phyloP scores from a whole-genome alignment of 35 echinoderm and acorn worm genomes.

The Lytechinus pictus region DNA sequence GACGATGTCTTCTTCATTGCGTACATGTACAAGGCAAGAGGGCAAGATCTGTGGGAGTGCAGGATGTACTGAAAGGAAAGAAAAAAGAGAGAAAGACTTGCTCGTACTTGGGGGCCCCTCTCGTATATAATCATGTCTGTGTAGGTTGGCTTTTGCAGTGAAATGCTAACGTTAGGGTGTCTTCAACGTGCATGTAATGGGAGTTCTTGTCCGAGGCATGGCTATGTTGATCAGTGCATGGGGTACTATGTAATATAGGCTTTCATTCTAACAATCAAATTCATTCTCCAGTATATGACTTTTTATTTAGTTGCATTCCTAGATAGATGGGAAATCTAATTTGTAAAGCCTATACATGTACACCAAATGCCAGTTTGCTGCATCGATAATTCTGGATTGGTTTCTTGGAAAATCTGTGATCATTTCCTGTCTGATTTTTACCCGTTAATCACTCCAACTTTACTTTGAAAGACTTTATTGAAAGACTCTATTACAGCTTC shows the following conservation, averaged over 20 bases:
- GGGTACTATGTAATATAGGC: background rate
- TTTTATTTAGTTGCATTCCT: background rate
- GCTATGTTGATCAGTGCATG: background rate
- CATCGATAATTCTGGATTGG: background rate
- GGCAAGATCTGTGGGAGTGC: background rate
- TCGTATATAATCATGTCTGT: slow-evolving; percentile 5
- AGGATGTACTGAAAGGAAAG: background rate
- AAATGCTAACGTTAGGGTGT: background rate
- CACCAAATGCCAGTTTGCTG: background rate
- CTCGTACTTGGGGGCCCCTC: background rate
- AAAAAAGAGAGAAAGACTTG: background rate
- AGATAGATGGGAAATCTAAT: background rate
- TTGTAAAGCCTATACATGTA: background rate
- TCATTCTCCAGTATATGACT: background rate
- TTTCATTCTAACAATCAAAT: background rate
- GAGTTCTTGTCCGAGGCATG: background rate
- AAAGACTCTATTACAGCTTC: no score
- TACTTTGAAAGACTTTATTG: no score
- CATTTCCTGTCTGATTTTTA: background rate
- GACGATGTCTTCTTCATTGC: background rate
- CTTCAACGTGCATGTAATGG: background rate
- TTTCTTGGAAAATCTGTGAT: background rate
- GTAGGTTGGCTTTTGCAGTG: background rate
- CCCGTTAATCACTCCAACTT: no score
- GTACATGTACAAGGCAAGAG: background rate